phyloP scores from a whole-genome alignment of 2,113 vertebrate species.

The Heterochromis multidens region DNA sequence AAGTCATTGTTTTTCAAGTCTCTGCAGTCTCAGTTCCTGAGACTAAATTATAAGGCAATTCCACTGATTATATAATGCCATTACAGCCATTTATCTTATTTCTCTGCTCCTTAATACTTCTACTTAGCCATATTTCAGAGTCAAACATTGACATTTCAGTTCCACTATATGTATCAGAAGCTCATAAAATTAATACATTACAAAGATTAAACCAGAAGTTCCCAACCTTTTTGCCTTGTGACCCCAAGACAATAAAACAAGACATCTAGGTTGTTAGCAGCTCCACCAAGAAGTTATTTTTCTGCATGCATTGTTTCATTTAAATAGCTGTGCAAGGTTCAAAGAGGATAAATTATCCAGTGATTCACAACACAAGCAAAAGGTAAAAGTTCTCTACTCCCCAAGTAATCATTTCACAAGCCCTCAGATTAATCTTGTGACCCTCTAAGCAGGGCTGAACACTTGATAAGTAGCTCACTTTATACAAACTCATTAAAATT shows the following conservation, averaged over 20 bases:
- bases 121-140: background rate
- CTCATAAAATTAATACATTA: background rate
- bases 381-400: background rate
- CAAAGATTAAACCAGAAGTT: background rate
- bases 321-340: rapidly evolving
- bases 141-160: background rate
- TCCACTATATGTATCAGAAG: background rate
- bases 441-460: background rate
- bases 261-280: background rate
- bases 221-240: background rate
- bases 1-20: background rate
- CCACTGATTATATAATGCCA: background rate
- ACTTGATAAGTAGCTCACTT: background rate
- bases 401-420: background rate
- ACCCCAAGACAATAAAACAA: background rate
- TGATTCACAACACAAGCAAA: background rate
- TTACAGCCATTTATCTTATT: background rate
- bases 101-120: background rate
- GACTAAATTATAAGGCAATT: background rate
- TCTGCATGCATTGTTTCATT: background rate
- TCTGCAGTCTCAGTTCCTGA: background rate
- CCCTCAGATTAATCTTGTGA: background rate
- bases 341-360: background rate
- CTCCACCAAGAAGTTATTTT: background rate
- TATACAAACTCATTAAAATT: background rate